Base-by-base conservation (phyloP, 2,888 invertebrate genomes). In the Graphium colonna region DNA sequence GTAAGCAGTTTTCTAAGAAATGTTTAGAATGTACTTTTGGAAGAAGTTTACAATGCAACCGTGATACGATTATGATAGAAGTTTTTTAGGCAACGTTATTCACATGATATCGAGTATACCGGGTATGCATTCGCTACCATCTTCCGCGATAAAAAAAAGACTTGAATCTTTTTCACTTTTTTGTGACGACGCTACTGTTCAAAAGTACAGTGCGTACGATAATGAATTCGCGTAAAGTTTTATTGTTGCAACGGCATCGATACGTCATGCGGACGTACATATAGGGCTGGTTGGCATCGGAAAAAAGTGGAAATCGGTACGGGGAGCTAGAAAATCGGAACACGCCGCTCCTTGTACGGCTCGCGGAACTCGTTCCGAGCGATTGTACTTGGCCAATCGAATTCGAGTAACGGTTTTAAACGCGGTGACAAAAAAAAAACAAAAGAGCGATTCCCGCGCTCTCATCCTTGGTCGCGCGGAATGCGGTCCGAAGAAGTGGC, bases 161-260 rank as follows among this genome's bases (percentile, higher is more conserved):
- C 73, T 68, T 62, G 59, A 65, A 71, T 67, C 50, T n/a, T n/a
- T 58, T 61, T 62, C 64, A 59, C 59, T 41, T 61, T 61, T 69
- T 77, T 72, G 76, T 74, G 73, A 79, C 2, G 21, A 21, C 2
- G 21, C 21, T 2, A 21, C 21, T 5, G 21, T 21, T 21, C 3
- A 21, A 2, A 21, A 21, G 21, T 21, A 21, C 21, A 33, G 9
- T 33, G 3, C 4, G 33, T n/a, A 33, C 33, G 33, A 33, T 33
- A 9, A 80, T 79, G 82, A 79, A 79, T 78, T 65, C 69, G 80
- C 74, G 74, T 79, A 60, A 77, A 82, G 77, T 79, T 83, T 85
- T 84, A 86, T 84, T 82, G 79, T 81, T 80, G 75, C 79, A 79
- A 79, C 84, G 86, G 83, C 87, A 88, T 82, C 82, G 73, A 84